These are phyloP conservation scores for Corynorhinus townsendii DNA, from an alignment of 2,113 vertebrate species.

Conservation along the genomic window DNA sequence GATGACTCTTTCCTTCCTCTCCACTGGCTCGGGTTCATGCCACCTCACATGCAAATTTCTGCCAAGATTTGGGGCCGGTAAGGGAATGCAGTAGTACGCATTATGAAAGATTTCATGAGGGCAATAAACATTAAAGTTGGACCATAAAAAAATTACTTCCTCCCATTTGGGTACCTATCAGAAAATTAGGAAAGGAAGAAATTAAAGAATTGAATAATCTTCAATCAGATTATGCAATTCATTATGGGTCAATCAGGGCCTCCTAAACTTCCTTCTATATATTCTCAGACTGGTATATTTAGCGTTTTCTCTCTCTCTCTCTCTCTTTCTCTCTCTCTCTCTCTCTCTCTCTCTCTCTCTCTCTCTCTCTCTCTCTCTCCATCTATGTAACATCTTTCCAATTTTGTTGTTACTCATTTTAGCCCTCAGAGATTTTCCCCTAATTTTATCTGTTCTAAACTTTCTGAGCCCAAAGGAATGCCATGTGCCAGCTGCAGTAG, in stretches of 20 bases:
- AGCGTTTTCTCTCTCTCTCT: background rate
- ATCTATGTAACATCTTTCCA: constrained; percentile 38
- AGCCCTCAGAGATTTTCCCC: background rate
- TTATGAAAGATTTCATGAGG: constrained; percentile 7
- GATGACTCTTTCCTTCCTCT: background rate
- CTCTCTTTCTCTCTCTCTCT: background rate
- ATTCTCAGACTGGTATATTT: constrained; percentile 12
- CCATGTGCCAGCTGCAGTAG: constrained; percentile 67
- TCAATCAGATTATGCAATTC: background rate
- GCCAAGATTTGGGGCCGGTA: background rate
- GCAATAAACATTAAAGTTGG: background rate
- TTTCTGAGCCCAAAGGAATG: constrained; percentile 58
- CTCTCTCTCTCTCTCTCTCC: background rate
- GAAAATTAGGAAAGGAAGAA: background rate
- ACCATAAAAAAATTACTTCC: background rate
- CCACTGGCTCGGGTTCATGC: background rate
- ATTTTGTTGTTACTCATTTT: constrained; percentile 16
- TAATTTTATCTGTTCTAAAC: constrained; percentile 64
- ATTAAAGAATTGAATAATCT: constrained; percentile 1
- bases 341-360: background rate
- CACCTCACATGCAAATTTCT: background rate
- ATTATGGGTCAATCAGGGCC: background rate
- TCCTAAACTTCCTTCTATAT: constrained; percentile 33
- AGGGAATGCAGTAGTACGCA: background rate
- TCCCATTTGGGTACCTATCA: background rate